phyloP scores from a whole-genome alignment of 2,888 invertebrate species.

The Ommatoiulus sabulosus region DNA sequence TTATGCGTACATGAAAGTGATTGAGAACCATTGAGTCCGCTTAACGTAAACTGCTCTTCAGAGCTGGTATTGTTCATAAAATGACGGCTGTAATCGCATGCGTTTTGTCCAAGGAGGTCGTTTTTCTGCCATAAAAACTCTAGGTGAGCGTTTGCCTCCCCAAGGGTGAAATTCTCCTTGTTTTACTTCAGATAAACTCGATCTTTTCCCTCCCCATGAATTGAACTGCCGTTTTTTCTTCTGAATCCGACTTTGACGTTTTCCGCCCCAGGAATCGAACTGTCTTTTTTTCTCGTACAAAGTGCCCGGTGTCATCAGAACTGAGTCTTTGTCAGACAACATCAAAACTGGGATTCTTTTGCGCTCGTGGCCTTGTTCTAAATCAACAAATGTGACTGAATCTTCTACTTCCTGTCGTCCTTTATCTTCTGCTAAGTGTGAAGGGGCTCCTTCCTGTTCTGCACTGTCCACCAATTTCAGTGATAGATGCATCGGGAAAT shows the following conservation, averaged over 20 bases:
- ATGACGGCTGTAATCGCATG: background rate
- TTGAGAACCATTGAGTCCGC: background rate
- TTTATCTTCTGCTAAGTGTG: background rate
- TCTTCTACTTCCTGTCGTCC: background rate
- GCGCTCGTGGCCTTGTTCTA: background rate
- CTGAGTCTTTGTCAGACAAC: background rate
- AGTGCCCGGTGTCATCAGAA: background rate
- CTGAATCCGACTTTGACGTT: background rate
- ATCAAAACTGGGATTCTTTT: background rate
- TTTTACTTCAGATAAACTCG: background rate
- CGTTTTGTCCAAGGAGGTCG: background rate
- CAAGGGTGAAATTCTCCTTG: constrained; percentile 6
- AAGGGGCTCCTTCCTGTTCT: background rate
- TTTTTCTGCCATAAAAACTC: background rate
- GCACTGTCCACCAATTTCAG: background rate
- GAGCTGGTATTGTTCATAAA: background rate
- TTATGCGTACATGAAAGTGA: background rate
- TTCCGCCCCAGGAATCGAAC: constrained; percentile 39
- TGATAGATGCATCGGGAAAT: background rate
- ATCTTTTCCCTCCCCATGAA: constrained; percentile 47
- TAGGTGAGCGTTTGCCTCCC: background rate
- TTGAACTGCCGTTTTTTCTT: background rate
- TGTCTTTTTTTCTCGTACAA: background rate
- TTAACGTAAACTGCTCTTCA: background rate
- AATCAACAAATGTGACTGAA: background rate